Percentiles rank a stretch among this genome's conserved stretches.
Evolutionary conservation across 1,140 invertebrate species (phyloP).

Genomic region (Chrysopa pallens): DNA sequence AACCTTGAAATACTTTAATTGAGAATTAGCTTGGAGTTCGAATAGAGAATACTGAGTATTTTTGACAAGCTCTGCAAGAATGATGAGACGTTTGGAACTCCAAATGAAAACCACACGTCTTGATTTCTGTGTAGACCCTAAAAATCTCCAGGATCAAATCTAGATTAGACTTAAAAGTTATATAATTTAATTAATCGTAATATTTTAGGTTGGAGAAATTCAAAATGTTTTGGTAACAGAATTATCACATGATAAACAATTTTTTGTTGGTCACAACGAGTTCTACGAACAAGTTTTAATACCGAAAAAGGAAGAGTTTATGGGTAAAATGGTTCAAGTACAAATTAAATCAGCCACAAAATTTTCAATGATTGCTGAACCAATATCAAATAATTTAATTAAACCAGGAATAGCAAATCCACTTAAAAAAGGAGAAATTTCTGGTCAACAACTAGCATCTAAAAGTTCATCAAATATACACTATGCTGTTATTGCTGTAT

Average conservation of each 20-base stretch:
- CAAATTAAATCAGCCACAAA: slow-evolving; percentile 59
- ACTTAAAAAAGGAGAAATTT: slow-evolving; percentile 28
- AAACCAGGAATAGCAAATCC: slow-evolving; percentile 29
- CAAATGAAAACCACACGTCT: no score
- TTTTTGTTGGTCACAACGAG: slow-evolving; percentile 91
- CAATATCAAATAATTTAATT: slow-evolving; percentile 28
- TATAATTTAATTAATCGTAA: neutral
- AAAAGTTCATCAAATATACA: slow-evolving; percentile 4
- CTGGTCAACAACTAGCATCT: slow-evolving; percentile 18
- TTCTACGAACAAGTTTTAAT: slow-evolving; percentile 89
- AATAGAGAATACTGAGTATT: neutral
- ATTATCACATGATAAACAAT: slow-evolving; percentile 73
- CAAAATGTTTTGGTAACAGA: slow-evolving; percentile 85
- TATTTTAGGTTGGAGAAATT: slow-evolving; percentile 36
- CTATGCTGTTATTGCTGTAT: slow-evolving; percentile 6
- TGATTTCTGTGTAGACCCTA: no score
- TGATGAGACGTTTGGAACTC: no score
- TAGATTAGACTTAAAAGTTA: neutral
- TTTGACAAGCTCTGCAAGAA: neutral
- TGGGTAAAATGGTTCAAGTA: slow-evolving; percentile 73
- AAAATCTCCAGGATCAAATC: no score
- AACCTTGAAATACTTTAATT: no score
- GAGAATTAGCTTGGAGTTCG: no score
- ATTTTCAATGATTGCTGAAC: slow-evolving; percentile 69
- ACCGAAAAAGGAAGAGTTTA: slow-evolving; percentile 51